These are phyloP conservation scores for Drosophila arizonae DNA, from an alignment of 1,140 invertebrate genomes.

Conservation along the genomic window DNA sequence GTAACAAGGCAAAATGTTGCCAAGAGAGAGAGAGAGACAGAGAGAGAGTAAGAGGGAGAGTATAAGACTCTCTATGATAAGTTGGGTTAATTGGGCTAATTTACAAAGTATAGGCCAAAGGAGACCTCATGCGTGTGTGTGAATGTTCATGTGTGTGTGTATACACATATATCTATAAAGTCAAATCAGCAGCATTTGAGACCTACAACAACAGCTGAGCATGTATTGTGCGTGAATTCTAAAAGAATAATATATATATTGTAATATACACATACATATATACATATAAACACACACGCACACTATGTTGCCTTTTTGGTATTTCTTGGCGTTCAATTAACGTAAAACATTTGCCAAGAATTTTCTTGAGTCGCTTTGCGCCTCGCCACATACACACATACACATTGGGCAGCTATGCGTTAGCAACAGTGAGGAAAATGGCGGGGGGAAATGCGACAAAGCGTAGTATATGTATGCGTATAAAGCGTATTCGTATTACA, in stretches of 20 bases:
- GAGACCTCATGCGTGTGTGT: not conserved
- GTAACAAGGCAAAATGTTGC: not conserved
- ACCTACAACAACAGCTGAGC: constrained; percentile 73
- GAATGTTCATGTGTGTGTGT: not conserved
- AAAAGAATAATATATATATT: not conserved
- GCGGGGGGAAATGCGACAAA: not conserved
- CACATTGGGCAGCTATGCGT: constrained; percentile 13
- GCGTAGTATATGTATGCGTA: not conserved
- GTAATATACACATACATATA: not conserved
- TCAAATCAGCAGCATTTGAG: constrained; percentile 27
- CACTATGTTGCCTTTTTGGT: constrained; percentile 39
- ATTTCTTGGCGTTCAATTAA: constrained; percentile 71
- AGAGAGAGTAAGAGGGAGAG: not conserved
- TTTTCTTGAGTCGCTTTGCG: constrained; percentile 41
- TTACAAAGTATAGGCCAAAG: not conserved
- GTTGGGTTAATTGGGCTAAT: constrained; percentile 14
- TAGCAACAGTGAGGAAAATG: constrained; percentile 16
- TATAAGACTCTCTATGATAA: not conserved
- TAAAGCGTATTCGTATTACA: constrained; percentile 40
- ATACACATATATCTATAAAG: not conserved
- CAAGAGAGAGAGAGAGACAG: too few species aligned
- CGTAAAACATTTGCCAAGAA: constrained; percentile 74
- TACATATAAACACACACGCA: constrained; percentile 17
- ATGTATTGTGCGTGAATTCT: constrained; percentile 41
- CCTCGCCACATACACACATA: constrained; percentile 20